Evolutionary conservation across 2,888 invertebrate species (phyloP).

Genomic region (Allolobophora icterica): DNA sequence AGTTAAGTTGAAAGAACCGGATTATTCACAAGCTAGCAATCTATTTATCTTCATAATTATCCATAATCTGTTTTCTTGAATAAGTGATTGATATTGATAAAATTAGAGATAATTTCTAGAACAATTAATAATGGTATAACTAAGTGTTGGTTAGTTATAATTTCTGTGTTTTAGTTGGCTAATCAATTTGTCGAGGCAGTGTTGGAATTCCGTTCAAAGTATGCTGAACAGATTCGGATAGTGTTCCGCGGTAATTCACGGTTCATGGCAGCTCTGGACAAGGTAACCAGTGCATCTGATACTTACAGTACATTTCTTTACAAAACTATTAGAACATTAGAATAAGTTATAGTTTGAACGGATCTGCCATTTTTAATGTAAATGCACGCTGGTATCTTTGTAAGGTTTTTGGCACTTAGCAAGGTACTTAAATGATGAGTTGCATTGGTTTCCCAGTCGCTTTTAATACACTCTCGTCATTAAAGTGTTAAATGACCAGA

Average conservation of each 20-base stretch:
- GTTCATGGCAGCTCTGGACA: slow-evolving; percentile 91
- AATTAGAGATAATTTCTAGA: no score
- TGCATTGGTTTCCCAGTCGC: no score
- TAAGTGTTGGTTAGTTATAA: background rate
- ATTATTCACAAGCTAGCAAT: no score
- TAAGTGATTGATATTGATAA: no score
- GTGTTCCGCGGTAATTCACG: slow-evolving; percentile 90
- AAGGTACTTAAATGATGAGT: no score
- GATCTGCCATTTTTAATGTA: background rate
- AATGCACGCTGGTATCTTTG: background rate
- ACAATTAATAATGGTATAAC: background rate
- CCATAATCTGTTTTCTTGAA: no score
- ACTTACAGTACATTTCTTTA: background rate
- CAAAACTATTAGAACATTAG: background rate
- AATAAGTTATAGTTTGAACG: background rate
- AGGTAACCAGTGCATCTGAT: slow-evolving; percentile 66
- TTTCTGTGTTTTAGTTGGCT: slow-evolving; percentile 58
- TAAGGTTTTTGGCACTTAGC: no score
- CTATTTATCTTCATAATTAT: no score
- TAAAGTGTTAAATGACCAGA: no score
- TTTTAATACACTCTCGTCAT: no score
- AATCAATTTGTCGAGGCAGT: slow-evolving; percentile 90
- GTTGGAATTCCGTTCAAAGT: slow-evolving; percentile 86
- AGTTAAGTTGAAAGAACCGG: no score
- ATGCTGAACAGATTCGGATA: slow-evolving; percentile 81